Base-by-base conservation (phyloP, 2,888 invertebrate genomes). In the Calameuta filiformis region DNA sequence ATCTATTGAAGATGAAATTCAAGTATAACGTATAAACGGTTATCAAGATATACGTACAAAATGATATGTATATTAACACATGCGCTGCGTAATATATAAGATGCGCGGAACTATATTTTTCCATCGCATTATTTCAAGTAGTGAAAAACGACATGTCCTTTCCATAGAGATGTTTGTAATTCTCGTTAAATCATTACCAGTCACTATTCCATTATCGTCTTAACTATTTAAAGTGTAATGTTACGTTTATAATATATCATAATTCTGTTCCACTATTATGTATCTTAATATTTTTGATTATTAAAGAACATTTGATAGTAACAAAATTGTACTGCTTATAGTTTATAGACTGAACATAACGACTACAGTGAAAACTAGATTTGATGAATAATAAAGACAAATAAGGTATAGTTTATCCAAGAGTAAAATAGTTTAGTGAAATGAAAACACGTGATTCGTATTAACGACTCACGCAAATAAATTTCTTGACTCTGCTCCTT, bases 1-100 rank as follows among this genome's bases (percentile, higher is more conserved):
- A 99, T 90, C 92, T 99, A 86, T 89, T 99, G 81, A 95, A 96
- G 89, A 94, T 96, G 93, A 95, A 98, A 81, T 98, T 98, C 92
- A 95, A 97, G 82, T 97, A 95, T 92, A 96, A 95, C 78, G 23
- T 30, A 11, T 71, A 34, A 71, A 71, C 31, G 23, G 23, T 56
- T 56, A 15, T 9, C 23, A 56, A 15, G 23, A 6, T 56, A 23
- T 71, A 9, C 12, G 12, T 31, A 71, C 71, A 33, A 3, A 15
- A 12, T 23, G 31, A 6, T 30, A 30, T 71, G 30, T 71, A 34
- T 9, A 30, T 71, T 71, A 33, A 12, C 9, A 12, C 9, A 9
- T 56, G 56, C 1, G 56, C 9, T 23, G 23, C 4, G 23, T 56
- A 56, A 9, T 56, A 3, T 56, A 23, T 56, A 56, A 9, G 9